phyloP scores from a whole-genome alignment of 2,797 vertebrate genomes.

The Setipinna tenuifilis region DNA sequence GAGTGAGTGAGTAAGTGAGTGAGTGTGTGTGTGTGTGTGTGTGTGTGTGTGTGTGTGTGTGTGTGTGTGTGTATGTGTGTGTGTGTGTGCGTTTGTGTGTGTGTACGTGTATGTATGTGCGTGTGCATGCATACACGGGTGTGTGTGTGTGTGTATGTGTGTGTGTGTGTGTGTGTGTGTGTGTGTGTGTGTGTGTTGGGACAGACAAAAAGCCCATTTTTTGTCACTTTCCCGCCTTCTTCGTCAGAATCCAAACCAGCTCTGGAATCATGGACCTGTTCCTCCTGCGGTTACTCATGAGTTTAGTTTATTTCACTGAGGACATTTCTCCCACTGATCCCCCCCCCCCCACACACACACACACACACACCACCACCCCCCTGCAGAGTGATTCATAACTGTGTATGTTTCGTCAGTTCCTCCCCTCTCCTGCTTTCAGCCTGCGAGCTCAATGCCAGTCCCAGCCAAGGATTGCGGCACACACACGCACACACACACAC shows the following conservation, averaged over 20 bases:
- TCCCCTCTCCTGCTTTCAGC: not conserved
- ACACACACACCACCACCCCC: too few relatives aligned
- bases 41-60: not conserved
- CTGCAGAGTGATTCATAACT: not conserved
- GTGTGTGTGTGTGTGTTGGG: too few relatives aligned
- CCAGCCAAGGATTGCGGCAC: not conserved
- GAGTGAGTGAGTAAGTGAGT: not conserved
- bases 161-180: too few relatives aligned
- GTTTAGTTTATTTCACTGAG: not conserved
- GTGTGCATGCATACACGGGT: too few relatives aligned
- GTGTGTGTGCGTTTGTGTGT: not conserved
- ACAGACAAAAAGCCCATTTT: not conserved
- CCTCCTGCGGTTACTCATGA: not conserved
- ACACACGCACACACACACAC: not conserved
- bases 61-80: not conserved
- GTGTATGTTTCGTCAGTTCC: not conserved
- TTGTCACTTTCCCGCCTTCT: not conserved
- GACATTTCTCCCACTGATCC: not conserved
- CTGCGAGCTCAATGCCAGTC: not conserved
- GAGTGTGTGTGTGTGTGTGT: not conserved
- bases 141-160: too few relatives aligned
- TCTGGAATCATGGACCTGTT: too few relatives aligned
- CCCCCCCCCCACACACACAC: too few relatives aligned
- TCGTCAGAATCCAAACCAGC: not conserved
- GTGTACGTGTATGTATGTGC: too few relatives aligned